Percentiles rank a stretch among this genome's conserved stretches.
Conservation (phyloP, 2,113 vertebrate genomes). For the Mesocricetus auratus region DNA sequence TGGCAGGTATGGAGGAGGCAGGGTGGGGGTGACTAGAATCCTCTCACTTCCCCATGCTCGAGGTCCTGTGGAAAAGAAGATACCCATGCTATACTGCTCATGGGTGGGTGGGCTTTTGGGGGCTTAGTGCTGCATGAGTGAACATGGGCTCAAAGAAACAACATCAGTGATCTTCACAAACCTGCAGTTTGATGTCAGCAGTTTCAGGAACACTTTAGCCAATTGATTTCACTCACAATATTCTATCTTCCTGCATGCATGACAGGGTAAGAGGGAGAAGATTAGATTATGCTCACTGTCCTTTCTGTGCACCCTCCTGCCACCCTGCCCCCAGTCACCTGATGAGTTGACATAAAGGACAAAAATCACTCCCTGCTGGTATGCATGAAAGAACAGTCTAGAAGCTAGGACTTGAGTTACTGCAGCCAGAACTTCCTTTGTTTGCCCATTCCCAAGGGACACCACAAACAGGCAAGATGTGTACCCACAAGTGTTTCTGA, state of each 20-base stretch:
- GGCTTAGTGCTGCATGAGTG: rapidly evolving
- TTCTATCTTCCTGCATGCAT: background rate
- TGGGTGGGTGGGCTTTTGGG: too few species aligned
- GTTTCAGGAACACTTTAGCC: slow-evolving; percentile 13
- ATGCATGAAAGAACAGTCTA: rapidly evolving
- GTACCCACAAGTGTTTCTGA: background rate
- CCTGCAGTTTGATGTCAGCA: background rate
- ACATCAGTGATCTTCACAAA: background rate
- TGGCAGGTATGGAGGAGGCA: rapidly evolving
- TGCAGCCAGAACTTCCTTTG: rapidly evolving
- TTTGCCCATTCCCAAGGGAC: background rate
- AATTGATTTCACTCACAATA: background rate
- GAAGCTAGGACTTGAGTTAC: background rate
- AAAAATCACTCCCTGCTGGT: background rate
- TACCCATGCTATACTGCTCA: too few species aligned
- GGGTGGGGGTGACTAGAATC: rapidly evolving
- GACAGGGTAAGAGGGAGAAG: background rate
- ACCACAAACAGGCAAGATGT: too few species aligned
- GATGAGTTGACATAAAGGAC: background rate
- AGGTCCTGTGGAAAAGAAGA: rapidly evolving
- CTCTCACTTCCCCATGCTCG: rapidly evolving
- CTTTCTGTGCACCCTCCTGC: background rate
- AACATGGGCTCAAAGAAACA: background rate
- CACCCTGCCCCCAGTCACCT: background rate
- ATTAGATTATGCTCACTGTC: background rate